Evolutionary conservation across 1,140 invertebrate genomes (phyloP).

Genomic region (Pentalonia nigronervosa): DNA sequence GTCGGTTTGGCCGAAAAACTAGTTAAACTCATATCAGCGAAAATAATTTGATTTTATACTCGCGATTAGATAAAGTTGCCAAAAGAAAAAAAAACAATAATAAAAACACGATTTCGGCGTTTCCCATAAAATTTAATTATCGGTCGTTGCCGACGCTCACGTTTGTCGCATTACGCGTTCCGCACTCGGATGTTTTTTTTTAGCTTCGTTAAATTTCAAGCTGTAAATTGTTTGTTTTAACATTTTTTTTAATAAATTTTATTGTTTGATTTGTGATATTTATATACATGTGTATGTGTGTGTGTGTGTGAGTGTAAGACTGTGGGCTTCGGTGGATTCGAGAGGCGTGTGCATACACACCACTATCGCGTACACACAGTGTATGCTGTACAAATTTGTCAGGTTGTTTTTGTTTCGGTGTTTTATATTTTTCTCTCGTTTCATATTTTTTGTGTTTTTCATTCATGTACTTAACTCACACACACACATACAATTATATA

Average conservation of each 20-base stretch:
- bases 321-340: neutral
- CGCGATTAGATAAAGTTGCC: neutral
- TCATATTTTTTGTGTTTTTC: neutral
- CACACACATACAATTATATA: neutral
- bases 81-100: neutral
- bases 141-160: neutral
- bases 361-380: neutral
- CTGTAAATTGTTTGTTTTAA: neutral
- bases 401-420: slow-evolving; percentile 34
- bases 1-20: neutral
- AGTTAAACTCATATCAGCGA: neutral
- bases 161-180: neutral
- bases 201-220: neutral
- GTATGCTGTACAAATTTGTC: neutral
- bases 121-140: neutral
- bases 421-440: slow-evolving; percentile 13
- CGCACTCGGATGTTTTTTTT: neutral
- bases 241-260: neutral
- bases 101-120: neutral
- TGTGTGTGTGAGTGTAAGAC: neutral
- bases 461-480: neutral
- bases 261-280: slow-evolving; percentile 26
- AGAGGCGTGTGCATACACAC: neutral
- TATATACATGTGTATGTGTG: neutral
- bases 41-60: slow-evolving; percentile 21